These are phyloP conservation scores for Sylvia atricapilla DNA, from an alignment of 2,113 vertebrate species.

Conservation along the genomic window DNA sequence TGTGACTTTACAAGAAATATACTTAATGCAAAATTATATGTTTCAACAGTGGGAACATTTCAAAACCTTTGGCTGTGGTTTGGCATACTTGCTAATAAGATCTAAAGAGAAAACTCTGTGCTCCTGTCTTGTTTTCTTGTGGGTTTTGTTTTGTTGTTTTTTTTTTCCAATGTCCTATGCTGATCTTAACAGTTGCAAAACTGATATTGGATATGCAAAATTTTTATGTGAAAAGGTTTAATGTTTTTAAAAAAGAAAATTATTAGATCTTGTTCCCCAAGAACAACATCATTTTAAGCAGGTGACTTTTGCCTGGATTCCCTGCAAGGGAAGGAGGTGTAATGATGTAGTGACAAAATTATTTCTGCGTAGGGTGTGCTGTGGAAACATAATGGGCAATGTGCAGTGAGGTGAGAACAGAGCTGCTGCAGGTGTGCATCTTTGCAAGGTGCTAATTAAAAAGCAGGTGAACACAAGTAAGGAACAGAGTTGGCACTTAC, in stretches of 20 bases:
- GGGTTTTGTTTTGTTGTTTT: no score
- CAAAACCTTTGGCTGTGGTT: neutral
- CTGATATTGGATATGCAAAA: neutral
- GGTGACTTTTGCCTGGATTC: neutral
- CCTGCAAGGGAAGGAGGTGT: neutral
- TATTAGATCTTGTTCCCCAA: neutral
- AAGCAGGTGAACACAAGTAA: neutral
- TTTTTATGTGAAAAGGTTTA: neutral
- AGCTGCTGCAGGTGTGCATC: neutral
- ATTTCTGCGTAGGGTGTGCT: neutral
- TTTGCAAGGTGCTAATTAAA: conserved; percentile 1
- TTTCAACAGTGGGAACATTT: neutral
- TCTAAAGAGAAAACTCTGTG: neutral
- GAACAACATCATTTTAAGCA: neutral
- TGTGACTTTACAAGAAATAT: neutral
- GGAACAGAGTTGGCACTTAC: neutral
- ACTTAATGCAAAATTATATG: neutral
- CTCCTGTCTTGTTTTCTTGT: neutral
- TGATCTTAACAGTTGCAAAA: neutral
- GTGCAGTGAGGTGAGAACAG: neutral
- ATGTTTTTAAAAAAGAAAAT: neutral
- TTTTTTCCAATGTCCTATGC: neutral
- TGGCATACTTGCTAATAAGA: neutral
- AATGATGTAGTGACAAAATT: neutral
- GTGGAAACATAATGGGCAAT: neutral